Conservation (phyloP, 2,113 vertebrate species). For the Hystrix brachyura region DNA sequence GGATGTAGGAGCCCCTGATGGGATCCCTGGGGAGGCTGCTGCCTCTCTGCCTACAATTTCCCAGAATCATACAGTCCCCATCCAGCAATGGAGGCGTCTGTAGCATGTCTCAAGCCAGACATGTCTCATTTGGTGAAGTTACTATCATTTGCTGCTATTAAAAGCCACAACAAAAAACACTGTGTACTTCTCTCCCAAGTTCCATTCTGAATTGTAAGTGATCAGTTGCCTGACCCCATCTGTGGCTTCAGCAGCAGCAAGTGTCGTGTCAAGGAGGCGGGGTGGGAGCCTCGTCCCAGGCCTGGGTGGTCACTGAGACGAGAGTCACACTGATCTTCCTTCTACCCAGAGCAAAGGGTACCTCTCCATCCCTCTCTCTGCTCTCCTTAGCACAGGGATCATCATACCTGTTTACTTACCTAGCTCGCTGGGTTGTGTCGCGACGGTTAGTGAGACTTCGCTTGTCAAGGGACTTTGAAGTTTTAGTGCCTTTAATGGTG, state of each 20-base stretch:
- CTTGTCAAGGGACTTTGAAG: constrained; percentile 64
- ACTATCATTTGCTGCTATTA: constrained; percentile 44
- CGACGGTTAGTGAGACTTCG: neutral
- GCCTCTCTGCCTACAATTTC: neutral
- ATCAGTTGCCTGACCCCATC: neutral
- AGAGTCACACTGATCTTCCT: neutral
- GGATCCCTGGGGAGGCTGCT: too few relatives aligned
- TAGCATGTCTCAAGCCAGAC: neutral
- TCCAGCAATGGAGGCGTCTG: too few relatives aligned
- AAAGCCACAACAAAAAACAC: neutral
- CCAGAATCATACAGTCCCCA: rapidly evolving
- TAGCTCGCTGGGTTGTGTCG: neutral
- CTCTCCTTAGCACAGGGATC: neutral
- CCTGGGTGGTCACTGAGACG: neutral
- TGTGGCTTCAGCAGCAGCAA: rapidly evolving
- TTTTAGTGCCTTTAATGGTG: neutral
- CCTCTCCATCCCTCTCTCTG: neutral
- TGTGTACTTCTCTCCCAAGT: neutral
- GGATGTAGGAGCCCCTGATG: rapidly evolving
- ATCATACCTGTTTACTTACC: neutral
- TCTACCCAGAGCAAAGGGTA: neutral
- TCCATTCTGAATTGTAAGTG: neutral
- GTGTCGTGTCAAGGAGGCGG: neutral
- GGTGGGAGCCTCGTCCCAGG: neutral
- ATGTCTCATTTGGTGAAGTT: neutral